These are phyloP conservation scores for Hermaeophaga mercurialis DNA, from an alignment of 2,888 invertebrate genomes.

Conservation along the genomic window DNA sequence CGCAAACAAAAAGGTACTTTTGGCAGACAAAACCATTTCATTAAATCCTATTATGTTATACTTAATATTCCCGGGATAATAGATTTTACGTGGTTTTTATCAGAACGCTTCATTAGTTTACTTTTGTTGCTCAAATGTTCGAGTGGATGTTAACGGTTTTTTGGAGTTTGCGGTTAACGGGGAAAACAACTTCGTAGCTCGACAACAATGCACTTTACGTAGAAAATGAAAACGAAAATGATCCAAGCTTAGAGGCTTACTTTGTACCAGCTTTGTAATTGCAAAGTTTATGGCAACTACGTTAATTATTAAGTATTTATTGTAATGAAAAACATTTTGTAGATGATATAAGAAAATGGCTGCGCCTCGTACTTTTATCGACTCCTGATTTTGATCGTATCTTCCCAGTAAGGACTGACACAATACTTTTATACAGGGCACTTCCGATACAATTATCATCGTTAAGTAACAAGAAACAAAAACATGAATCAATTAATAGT, in stretches of 20 bases:
- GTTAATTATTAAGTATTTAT: background rate
- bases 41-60: constrained; percentile 35
- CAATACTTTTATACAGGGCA: too few species aligned
- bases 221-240: constrained; percentile 5
- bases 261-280: background rate
- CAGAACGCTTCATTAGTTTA: constrained; percentile 28
- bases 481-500: too few species aligned
- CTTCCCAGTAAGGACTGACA: too few species aligned
- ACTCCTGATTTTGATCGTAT: too few species aligned
- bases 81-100: constrained; percentile 32
- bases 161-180: constrained; percentile 20
- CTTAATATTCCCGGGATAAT: constrained; percentile 32
- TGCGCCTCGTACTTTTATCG: too few species aligned
- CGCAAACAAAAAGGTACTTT: constrained; percentile 31
- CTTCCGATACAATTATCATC: too few species aligned
- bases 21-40: constrained; percentile 33
- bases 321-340: background rate
- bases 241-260: background rate
- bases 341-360: too few species aligned
- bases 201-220: constrained; percentile 7
- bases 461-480: too few species aligned
- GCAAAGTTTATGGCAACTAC: background rate
- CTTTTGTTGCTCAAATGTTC: constrained; percentile 25
- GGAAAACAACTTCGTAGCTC: constrained; percentile 8
- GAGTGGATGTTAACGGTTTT: constrained; percentile 23